phyloP scores from a whole-genome alignment of 2,797 vertebrate genomes.

The Sorex maritimensis region DNA sequence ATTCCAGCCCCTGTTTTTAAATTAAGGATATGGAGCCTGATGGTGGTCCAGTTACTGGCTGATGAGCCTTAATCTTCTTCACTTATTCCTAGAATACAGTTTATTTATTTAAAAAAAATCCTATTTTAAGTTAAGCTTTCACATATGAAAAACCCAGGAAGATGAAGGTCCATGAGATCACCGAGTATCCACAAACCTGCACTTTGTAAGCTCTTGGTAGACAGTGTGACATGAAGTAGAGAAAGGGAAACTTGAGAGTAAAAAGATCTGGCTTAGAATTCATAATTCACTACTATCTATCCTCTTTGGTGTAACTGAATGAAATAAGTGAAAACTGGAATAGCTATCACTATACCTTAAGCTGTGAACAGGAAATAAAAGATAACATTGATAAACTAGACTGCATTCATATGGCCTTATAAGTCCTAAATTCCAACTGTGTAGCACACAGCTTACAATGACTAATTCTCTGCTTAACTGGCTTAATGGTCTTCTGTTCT shows the following conservation, averaged over 20 bases:
- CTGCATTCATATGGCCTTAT: not conserved
- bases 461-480: not conserved
- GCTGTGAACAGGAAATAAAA: not conserved
- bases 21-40: not conserved
- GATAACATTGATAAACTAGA: not conserved
- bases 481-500: not conserved
- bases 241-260: not conserved
- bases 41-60: not conserved
- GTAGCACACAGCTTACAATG: no score
- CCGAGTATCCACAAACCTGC: not conserved
- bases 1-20: no score
- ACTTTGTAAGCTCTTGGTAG: not conserved
- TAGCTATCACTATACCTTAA: not conserved
- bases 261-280: not conserved
- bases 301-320: no score
- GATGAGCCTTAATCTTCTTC: not conserved
- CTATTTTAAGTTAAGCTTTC: not conserved
- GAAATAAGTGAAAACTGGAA: not conserved
- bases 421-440: not conserved
- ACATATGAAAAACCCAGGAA: not conserved
- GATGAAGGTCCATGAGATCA: not conserved
- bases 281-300: no score
- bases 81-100: not conserved
- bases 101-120: not conserved
- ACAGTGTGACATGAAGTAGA: not conserved